These are phyloP conservation scores for Leucoma salicis DNA, from an alignment of 2,888 invertebrate species.

Conservation along the genomic window DNA sequence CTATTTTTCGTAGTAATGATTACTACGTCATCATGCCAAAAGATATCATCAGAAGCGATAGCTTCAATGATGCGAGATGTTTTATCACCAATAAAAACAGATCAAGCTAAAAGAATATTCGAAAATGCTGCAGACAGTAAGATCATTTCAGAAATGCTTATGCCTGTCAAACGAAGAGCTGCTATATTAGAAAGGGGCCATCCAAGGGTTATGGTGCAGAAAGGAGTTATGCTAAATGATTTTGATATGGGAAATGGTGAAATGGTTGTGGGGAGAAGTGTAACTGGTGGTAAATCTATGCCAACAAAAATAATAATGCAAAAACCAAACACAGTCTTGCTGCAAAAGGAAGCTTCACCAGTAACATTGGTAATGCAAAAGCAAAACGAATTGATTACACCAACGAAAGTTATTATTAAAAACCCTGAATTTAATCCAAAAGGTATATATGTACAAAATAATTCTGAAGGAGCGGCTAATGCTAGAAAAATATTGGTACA, in stretches of 20 bases:
- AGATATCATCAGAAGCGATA: constrained; percentile 20
- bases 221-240: constrained; percentile 4
- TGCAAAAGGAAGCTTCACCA: neutral
- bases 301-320: constrained; percentile 5
- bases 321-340: constrained; percentile 4
- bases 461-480: constrained; percentile 1
- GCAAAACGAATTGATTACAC: neutral
- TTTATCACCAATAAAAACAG: constrained; percentile 37
- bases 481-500: constrained; percentile 4
- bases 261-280: constrained; percentile 2
- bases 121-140: constrained; percentile 13
- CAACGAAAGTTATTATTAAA: constrained; percentile 1
- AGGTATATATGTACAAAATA: constrained; percentile 6
- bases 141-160: neutral
- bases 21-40: constrained; percentile 15
- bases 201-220: neutral
- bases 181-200: constrained; percentile 5
- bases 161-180: constrained; percentile 1
- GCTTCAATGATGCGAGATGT: constrained; percentile 38
- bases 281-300: constrained; percentile 3
- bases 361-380: neutral
- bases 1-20: constrained; percentile 11
- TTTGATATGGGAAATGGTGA: constrained; percentile 9
- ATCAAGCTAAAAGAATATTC: constrained; percentile 30
- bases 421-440: constrained; percentile 4